Base-by-base conservation (phyloP, 2,888 invertebrate genomes). In the Altica lythri region DNA sequence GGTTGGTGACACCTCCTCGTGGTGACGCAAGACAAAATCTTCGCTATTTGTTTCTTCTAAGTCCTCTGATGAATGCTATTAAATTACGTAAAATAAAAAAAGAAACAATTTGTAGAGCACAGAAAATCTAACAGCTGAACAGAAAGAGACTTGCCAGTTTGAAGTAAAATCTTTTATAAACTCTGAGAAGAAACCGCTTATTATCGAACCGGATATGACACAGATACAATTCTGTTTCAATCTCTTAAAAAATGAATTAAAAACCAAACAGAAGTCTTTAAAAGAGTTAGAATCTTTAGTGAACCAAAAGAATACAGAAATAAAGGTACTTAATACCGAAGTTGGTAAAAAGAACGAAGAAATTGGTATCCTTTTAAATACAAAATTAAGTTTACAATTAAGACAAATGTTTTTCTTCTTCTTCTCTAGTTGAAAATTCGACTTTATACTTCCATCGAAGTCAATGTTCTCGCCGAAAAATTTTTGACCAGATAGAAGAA, bases 151-250 rank as follows among this genome's bases (percentile, higher is more conserved):
- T 44, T 72, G 70, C 53, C 63, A 64, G 34, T 56, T 53, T 1
- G 55, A 63, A 12, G 62, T 75, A 57, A 32, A 42, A 22, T 29
- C 13, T 34, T 60, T 60, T 32, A 25, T 63, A n/a, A 62, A 22
- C 14, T 27, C 40, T 8, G 37, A 52, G 2, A 46, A 68, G 30
- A 64, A 68, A 35, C 55, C 72, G 6, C 58, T 64, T 2, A 13
- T 12, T 1, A 62, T 72, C 34, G 63, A 66, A 19, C 62, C 68
- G 1, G 73, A 76, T 59, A 60, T 70, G 22, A 56, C 68, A 13
- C 70, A 74, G 47, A 62, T 77, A 13, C 68, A 72, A 52, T 70
- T 68, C 16, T 78, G 75, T 53, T 73, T 78, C 44, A 64, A 66
- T 46, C 49, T 75, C 25, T 59, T 77, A 2, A 73, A 68, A 57